phyloP scores from a whole-genome alignment of 2,113 vertebrate species.

The Deroptyus accipitrinus region DNA sequence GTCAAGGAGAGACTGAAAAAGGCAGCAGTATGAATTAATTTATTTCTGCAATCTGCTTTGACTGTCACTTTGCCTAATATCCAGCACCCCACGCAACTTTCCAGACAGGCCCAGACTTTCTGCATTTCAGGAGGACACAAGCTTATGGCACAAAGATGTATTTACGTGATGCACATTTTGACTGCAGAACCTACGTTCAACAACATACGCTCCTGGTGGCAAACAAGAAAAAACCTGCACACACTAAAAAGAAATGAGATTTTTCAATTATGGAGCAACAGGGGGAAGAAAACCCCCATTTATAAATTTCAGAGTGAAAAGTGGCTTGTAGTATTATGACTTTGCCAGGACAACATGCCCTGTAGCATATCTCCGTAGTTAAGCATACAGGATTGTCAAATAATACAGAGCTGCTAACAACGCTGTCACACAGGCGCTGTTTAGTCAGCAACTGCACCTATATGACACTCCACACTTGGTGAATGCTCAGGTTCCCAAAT shows the following conservation, averaged over 20 bases:
- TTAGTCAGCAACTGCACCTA: conserved; percentile 69
- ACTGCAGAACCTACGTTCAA: background rate
- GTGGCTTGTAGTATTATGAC: background rate
- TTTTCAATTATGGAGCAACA: background rate
- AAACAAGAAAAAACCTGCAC: background rate
- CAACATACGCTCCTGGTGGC: background rate
- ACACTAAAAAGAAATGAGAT: background rate
- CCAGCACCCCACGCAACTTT: background rate
- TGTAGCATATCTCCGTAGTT: background rate
- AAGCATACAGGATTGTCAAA: conserved; percentile 34
- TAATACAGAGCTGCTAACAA: conserved; percentile 51
- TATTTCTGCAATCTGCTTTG: conserved; percentile 6
- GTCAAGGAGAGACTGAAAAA: background rate
- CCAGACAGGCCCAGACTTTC: background rate
- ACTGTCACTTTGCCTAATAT: conserved; percentile 6
- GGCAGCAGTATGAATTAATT: background rate
- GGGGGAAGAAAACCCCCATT: background rate
- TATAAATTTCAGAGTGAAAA: background rate
- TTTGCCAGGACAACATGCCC: conserved; percentile 46
- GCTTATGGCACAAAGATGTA: background rate
- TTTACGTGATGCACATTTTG: background rate
- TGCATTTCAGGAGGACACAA: background rate
- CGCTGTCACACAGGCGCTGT: conserved; percentile 38
- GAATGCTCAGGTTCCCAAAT: conserved; percentile 67
- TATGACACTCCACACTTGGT: conserved; percentile 54